These are phyloP conservation scores for Colaptes auratus DNA, from an alignment of 2,113 vertebrate species.

Conservation along the genomic window DNA sequence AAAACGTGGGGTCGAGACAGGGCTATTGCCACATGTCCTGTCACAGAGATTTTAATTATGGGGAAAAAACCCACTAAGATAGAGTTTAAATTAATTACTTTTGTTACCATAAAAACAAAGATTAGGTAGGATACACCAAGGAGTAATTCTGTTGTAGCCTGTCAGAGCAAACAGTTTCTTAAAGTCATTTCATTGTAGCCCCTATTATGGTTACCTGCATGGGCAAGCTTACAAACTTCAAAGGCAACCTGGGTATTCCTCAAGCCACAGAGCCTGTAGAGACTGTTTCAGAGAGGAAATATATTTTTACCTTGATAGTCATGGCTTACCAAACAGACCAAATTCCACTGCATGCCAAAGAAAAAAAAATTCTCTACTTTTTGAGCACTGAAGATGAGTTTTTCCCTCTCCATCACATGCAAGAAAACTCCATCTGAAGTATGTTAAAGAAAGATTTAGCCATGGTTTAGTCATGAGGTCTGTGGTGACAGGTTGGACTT, in stretches of 20 bases:
- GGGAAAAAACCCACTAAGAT: not conserved
- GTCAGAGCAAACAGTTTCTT: not conserved
- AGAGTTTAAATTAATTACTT: not conserved
- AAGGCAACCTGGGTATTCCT: not conserved
- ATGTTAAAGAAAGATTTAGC: not conserved
- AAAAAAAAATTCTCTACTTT: not conserved
- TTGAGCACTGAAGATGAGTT: not conserved
- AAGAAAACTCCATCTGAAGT: slow-evolving; percentile 11
- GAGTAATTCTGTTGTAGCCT: not conserved
- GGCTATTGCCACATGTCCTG: not conserved
- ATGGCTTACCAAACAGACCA: not conserved
- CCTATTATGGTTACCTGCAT: not conserved
- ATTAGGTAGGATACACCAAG: not conserved
- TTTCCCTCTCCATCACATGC: not conserved
- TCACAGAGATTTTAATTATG: not conserved
- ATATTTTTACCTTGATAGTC: not conserved
- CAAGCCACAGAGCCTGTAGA: not conserved
- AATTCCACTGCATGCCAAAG: not conserved
- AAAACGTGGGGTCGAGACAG: not conserved
- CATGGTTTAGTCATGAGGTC: no score
- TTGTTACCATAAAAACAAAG: not conserved
- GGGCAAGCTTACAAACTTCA: not conserved
- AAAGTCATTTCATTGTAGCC: not conserved
- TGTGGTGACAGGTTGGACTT: no score
- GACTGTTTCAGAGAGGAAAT: not conserved